Percentiles rank a stretch among this genome's conserved stretches.
phyloP scores from a whole-genome alignment of 1,140 invertebrate species.

The Formica exsecta region DNA sequence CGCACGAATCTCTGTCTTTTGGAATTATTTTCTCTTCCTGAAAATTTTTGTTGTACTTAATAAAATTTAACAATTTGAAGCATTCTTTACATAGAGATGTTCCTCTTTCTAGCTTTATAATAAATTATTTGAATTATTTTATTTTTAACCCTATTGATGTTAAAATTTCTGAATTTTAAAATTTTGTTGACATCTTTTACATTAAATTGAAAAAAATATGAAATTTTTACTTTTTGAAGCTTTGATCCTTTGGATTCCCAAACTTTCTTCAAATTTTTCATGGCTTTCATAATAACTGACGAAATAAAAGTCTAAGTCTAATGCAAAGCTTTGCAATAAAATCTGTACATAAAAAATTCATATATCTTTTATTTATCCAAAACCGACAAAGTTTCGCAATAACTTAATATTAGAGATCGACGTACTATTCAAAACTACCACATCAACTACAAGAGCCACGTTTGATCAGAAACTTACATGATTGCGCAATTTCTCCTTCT shows the following conservation, averaged over 20 bases:
- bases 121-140: slow-evolving; percentile 18
- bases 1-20: slow-evolving; percentile 4
- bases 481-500: slow-evolving; percentile 91
- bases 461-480: slow-evolving; percentile 88
- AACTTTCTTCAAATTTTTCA: background rate
- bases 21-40: background rate
- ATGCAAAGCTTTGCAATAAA: background rate
- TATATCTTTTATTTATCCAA: background rate
- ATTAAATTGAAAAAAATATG: background rate
- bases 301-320: background rate
- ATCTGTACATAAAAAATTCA: background rate
- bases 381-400: slow-evolving; percentile 7
- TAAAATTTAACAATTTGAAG: background rate
- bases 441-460: background rate
- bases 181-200: background rate
- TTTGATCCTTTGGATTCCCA: background rate
- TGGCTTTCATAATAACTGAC: background rate
- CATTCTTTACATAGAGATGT: background rate
- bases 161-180: background rate
- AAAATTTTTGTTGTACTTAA: background rate
- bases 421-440: slow-evolving; percentile 58
- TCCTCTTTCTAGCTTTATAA: background rate
- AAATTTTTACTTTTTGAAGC: background rate
- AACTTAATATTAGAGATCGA: slow-evolving; percentile 25
- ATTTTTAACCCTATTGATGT: background rate